Conservation (phyloP, 2,888 invertebrate species). For the Margaritifera margaritifera region DNA sequence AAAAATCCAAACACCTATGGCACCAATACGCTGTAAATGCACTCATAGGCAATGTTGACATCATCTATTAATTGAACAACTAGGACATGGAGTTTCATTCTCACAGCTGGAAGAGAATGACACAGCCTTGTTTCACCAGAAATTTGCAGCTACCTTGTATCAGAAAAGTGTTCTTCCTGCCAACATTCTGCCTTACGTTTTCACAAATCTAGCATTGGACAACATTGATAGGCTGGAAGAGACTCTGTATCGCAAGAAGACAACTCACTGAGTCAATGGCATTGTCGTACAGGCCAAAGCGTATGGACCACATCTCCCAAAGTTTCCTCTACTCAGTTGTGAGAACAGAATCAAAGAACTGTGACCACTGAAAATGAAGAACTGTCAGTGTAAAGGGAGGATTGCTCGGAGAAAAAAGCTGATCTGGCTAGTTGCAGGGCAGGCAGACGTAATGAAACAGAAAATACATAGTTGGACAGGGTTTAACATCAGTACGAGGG, state of each 20-base stretch:
- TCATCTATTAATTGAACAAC: slow-evolving; percentile 21
- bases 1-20: neutral
- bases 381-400: too few relatives aligned
- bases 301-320: neutral
- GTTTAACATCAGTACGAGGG: neutral
- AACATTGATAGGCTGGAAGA: slow-evolving; percentile 41
- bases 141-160: slow-evolving; percentile 30
- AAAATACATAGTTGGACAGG: neutral
- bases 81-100: slow-evolving; percentile 28
- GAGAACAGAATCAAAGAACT: neutral
- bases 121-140: slow-evolving; percentile 31
- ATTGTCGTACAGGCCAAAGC: slow-evolving; percentile 34
- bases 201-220: slow-evolving; percentile 8
- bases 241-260: slow-evolving; percentile 33
- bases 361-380: neutral
- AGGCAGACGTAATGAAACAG: neutral
- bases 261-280: slow-evolving; percentile 44
- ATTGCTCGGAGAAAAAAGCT: too few relatives aligned
- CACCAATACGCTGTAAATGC: neutral
- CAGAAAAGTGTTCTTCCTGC: slow-evolving; percentile 34
- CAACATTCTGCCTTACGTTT: too few relatives aligned
- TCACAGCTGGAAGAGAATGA: slow-evolving; percentile 18
- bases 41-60: slow-evolving; percentile 1
- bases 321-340: too few relatives aligned
- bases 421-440: too few relatives aligned